Percentiles rank a stretch among this genome's conserved stretches.
These are phyloP conservation scores for Euborellia annulipes DNA, from an alignment of 1,140 invertebrate genomes.

Conservation along the genomic window DNA sequence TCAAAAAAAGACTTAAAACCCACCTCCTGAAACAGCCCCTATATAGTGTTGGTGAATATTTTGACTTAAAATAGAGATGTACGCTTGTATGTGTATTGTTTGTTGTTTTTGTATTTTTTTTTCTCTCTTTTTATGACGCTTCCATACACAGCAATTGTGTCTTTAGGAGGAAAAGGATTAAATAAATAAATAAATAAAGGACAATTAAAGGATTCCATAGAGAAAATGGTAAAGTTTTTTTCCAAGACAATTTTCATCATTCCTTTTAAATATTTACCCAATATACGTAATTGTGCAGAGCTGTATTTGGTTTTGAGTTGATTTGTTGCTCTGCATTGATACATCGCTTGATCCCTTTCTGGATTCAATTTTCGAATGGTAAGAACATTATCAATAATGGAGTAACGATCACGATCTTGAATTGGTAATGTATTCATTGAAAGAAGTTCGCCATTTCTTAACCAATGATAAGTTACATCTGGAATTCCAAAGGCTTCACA, in stretches of 20 bases:
- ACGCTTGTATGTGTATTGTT: no score
- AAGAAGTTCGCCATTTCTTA: slow-evolving; percentile 65
- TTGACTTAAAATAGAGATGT: no score
- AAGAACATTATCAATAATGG: slow-evolving; percentile 73
- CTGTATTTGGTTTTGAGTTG: slow-evolving; percentile 73
- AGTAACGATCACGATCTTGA: slow-evolving; percentile 56
- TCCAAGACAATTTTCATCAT: background rate
- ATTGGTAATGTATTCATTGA: slow-evolving; percentile 40
- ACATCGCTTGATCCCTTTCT: slow-evolving; percentile 83
- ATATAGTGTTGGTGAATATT: no score
- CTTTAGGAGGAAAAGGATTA: no score
- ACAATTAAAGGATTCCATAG: background rate
- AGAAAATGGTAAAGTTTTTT: no score
- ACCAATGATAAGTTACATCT: slow-evolving; percentile 85
- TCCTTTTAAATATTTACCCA: slow-evolving; percentile 36
- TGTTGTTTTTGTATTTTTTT: no score
- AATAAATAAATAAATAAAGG: slow-evolving; percentile 1
- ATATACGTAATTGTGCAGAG: slow-evolving; percentile 74
- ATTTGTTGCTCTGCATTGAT: slow-evolving; percentile 84
- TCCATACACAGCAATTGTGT: no score
- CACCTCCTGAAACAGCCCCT: no score
- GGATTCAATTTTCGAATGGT: slow-evolving; percentile 62
- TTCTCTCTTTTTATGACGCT: no score
- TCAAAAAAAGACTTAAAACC: no score
- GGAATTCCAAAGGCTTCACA: slow-evolving; percentile 94